A percentile compares a stretch with the other conserved stretches of the same genome.
Evolutionary conservation across 2,888 invertebrate species (phyloP).

Genomic region (Blera fallax): DNA sequence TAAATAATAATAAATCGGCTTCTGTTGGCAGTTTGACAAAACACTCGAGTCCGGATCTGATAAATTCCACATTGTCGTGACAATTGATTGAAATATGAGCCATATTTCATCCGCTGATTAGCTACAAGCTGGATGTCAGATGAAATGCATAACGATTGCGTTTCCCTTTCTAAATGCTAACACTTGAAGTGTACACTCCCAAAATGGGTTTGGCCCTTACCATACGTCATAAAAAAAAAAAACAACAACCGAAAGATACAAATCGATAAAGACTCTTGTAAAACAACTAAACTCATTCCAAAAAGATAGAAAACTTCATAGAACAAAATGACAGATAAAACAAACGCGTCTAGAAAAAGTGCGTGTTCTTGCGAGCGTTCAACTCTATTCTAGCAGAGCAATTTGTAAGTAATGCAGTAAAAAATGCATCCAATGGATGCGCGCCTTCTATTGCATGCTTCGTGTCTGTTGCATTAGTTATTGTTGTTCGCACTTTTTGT

Average conservation of each 20-base stretch:
- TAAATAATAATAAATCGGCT: constrained; percentile 56
- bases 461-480: constrained; percentile 24
- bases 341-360: constrained; percentile 8
- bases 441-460: constrained; percentile 15
- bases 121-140: not conserved
- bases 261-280: not conserved
- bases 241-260: constrained; percentile 12
- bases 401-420: constrained; percentile 34
- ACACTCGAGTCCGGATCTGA: constrained; percentile 49
- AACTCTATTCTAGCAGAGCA: constrained; percentile 49
- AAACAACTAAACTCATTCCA: not conserved
- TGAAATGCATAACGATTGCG: not conserved
- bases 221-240: not conserved
- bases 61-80: constrained; percentile 43
- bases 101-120: constrained; percentile 34
- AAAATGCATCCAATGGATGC: constrained; percentile 34
- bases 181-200: constrained; percentile 13
- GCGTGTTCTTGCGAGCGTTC: constrained; percentile 50
- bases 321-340: not conserved
- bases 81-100: constrained; percentile 65
- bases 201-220: constrained; percentile 31
- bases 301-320: not conserved
- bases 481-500: constrained; percentile 48
- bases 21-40: constrained; percentile 55
- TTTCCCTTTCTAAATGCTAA: not conserved